Base-by-base conservation (phyloP, 2,888 invertebrate species). In the Drosophila colorata region DNA sequence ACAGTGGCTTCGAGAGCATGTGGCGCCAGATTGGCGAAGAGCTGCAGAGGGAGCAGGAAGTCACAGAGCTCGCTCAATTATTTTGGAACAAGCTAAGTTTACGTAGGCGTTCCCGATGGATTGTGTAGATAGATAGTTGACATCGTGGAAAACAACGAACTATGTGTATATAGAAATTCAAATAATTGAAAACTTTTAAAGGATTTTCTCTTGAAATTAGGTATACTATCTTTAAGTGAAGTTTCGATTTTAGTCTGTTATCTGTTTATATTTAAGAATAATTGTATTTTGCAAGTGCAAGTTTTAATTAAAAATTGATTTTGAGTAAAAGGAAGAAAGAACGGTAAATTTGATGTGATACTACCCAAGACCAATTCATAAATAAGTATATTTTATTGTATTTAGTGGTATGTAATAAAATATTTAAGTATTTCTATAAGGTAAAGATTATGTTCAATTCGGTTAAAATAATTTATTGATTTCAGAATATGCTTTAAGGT, bases 381-480 rank as follows among this genome's bases (percentile, higher is more conserved):
- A 78, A 73, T 78, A 73, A 61, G 18, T 58, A 73, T 55, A 55
- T 57, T 60, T 72, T 73, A 75, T 81, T 87, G 55, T 79, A 73
- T 73, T 87, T 64, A 66, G 69, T 53, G 57, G 65, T 68, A 68
- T 56, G 72, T 52, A 60, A 46, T 70, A 61, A 48, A 49, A 55
- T 58, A 57, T 51, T 40, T 70, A 46, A 35, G 57, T 64, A 61
- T 51, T 41, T 57, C 37, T 69, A 41, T 46, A 61, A 65, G 52
- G 35, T 85, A 74, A 87, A 80, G 69, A 80, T 66, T 63, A 69
- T 56, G 60, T 60, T 84, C 65, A 59, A 60, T 81, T 85, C 78
- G 78, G 79, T 88, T 79, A 89, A 87, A 89, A 89, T 86, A 86
- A 86, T 87, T 86, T 85, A 85, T 87, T 87, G 84, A 68, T 73